These are phyloP conservation scores for Axea sp. DNA, from an alignment of 2,888 invertebrate genomes.

Conservation along the genomic window DNA sequence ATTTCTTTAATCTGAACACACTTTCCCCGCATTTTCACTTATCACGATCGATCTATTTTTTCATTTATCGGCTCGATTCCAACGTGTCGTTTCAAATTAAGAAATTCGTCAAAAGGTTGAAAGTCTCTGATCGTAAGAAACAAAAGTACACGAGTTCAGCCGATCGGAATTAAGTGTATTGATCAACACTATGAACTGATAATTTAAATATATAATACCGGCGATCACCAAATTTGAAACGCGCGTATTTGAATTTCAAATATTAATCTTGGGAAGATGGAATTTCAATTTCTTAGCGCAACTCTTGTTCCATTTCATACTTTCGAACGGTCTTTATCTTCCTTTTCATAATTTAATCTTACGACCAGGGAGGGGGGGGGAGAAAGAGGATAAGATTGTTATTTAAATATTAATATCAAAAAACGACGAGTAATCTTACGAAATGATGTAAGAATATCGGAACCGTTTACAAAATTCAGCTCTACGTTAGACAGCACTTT, in stretches of 20 bases:
- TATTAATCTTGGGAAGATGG: conserved; percentile 53
- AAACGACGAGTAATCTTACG: conserved; percentile 49
- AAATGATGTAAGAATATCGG: conserved; percentile 48
- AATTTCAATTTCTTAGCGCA: conserved; percentile 36
- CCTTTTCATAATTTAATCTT: conserved; percentile 35
- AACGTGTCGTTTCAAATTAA: conserved; percentile 3
- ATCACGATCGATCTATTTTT: conserved; percentile 34
- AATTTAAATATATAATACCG: conserved; percentile 40
- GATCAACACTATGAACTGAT: conserved; percentile 38
- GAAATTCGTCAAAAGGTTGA: conserved; percentile 37
- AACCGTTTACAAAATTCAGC: conserved; percentile 38
- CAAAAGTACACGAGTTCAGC: conserved; percentile 5
- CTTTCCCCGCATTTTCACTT: conserved; percentile 29
- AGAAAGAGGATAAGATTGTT: conserved; percentile 32
- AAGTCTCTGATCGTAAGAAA: neutral
- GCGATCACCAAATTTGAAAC: conserved; percentile 46
- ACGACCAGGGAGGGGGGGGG: no score
- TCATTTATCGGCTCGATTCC: conserved; percentile 5
- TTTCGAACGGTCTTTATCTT: conserved; percentile 23
- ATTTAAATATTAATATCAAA: conserved; percentile 47
- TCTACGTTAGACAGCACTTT: conserved; percentile 57
- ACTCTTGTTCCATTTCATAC: conserved; percentile 28
- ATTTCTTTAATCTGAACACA: neutral
- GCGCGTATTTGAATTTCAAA: conserved; percentile 54
- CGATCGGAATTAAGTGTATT: conserved; percentile 4